Conservation (phyloP, 2,888 invertebrate genomes). For the Plusia festucae region DNA sequence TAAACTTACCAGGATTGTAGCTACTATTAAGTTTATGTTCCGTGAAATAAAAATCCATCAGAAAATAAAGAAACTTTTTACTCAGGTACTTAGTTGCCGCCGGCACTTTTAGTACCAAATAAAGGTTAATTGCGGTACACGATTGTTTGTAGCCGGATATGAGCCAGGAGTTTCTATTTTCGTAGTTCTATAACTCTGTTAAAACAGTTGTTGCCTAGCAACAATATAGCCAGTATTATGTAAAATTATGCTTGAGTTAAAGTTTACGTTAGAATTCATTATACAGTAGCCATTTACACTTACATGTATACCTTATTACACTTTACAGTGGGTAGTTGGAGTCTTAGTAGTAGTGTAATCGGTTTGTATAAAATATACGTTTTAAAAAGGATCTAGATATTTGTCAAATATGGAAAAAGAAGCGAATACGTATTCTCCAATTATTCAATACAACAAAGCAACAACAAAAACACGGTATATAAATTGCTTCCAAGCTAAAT, state of each 20-base stretch:
- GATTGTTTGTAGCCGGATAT: slow-evolving; percentile 2
- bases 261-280: not conserved
- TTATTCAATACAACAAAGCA: no score
- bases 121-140: slow-evolving; percentile 3
- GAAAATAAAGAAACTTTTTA: not conserved
- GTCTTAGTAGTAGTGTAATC: no score
- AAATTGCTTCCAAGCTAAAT: no score
- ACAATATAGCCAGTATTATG: not conserved
- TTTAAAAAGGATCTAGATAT: no score
- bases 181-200: not conserved
- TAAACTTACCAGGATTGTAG: not conserved
- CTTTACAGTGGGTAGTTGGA: no score
- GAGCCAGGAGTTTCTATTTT: not conserved
- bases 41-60: not conserved
- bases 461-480: no score
- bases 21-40: not conserved
- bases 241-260: not conserved
- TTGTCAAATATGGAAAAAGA: no score
- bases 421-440: no score
- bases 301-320: no score
- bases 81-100: not conserved
- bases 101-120: slow-evolving; percentile 1
- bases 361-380: no score
- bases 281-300: not conserved
- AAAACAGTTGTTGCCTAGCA: not conserved